Percentiles rank a stretch among this genome's conserved stretches.
phyloP scores from a whole-genome alignment of 2,113 vertebrate species.

The Forbesichthys papilliferus region DNA sequence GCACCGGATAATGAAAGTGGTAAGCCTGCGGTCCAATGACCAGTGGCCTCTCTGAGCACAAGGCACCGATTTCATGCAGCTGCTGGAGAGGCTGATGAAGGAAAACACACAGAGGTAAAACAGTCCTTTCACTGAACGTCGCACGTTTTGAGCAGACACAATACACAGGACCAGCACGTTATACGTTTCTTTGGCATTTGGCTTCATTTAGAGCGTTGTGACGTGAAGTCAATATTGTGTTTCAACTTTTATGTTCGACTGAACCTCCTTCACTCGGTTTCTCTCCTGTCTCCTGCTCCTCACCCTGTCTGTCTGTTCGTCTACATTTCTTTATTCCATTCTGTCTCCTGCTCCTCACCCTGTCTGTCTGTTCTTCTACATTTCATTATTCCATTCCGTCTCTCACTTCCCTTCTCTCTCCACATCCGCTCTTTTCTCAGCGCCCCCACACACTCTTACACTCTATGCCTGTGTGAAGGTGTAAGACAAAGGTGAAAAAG shows the following conservation, averaged over 20 bases:
- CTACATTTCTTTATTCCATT: slow-evolving; percentile 30
- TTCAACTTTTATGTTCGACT: not conserved
- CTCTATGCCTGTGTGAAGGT: slow-evolving; percentile 22
- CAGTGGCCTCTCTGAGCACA: too few relatives aligned
- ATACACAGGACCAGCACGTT: too few relatives aligned
- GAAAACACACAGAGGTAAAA: too few relatives aligned
- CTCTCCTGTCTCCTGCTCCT: not conserved
- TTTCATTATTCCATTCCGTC: slow-evolving; percentile 32
- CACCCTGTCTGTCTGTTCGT: slow-evolving; percentile 7
- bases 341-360: slow-evolving; percentile 4
- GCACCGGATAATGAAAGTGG: too few relatives aligned
- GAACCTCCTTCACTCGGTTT: not conserved
- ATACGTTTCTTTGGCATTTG: too few relatives aligned
- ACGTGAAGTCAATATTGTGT: not conserved
- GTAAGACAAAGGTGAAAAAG: not conserved
- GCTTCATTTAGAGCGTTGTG: too few relatives aligned
- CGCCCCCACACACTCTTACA: slow-evolving; percentile 24
- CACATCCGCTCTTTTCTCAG: slow-evolving; percentile 20
- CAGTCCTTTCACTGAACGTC: too few relatives aligned
- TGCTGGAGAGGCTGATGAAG: too few relatives aligned
- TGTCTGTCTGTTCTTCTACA: slow-evolving; percentile 12
- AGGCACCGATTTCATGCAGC: too few relatives aligned
- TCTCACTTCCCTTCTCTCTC: slow-evolving; percentile 11
- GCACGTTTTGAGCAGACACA: too few relatives aligned
- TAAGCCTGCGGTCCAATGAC: too few relatives aligned